Conservation (phyloP, 2,797 vertebrate species). For the Aythya fuligula region DNA sequence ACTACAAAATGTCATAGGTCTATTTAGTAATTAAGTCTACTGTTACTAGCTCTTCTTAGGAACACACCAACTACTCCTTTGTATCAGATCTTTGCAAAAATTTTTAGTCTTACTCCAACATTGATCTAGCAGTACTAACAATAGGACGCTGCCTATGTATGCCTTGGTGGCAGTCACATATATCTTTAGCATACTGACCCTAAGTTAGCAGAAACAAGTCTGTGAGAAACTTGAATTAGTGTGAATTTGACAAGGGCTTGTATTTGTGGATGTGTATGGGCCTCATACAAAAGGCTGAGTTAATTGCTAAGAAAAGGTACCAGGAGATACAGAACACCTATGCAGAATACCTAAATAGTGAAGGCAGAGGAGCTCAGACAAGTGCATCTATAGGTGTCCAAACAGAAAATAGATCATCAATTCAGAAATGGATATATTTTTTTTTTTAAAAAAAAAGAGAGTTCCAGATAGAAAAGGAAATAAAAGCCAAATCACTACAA, state of each 20-base stretch:
- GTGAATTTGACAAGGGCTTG: background rate
- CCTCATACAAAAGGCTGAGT: background rate
- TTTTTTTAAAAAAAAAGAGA: background rate
- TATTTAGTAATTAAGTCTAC: background rate
- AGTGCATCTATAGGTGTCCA: background rate
- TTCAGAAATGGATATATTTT: background rate
- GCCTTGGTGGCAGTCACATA: background rate
- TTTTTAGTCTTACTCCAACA: background rate
- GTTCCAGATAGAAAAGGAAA: background rate
- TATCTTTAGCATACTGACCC: background rate
- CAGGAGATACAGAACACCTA: background rate
- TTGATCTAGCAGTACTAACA: background rate
- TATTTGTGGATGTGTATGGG: background rate
- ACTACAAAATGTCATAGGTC: background rate
- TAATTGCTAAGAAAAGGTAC: background rate
- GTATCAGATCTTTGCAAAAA: background rate
- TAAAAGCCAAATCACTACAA: background rate
- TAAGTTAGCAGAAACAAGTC: background rate
- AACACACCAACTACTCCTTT: background rate
- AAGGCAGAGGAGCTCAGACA: background rate
- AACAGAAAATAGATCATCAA: background rate
- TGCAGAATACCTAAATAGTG: background rate
- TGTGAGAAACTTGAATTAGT: background rate
- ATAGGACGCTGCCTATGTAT: background rate
- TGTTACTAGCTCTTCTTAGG: background rate